Base-by-base conservation (phyloP, 2,888 invertebrate species). In the Athalia rosae region DNA sequence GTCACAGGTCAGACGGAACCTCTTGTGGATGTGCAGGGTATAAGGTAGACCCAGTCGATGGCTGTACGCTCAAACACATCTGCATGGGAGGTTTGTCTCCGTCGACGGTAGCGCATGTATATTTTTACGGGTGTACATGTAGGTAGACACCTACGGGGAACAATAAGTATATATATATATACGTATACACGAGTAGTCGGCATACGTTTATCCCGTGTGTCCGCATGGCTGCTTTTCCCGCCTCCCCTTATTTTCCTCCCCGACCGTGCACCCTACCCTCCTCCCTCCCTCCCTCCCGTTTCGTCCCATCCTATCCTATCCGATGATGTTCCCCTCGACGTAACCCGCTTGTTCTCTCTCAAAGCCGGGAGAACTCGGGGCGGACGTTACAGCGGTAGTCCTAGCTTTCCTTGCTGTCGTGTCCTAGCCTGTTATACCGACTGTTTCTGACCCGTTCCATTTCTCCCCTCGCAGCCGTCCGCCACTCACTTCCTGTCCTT, bases 401-500 rank as follows among this genome's bases (percentile, higher is more conserved):
- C 58, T 74, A 48, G 71, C 56, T 45, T 41, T 71, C 71, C 71
- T 61, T 47, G 61, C 61, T 47, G 62, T 28, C 43, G 61, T 71
- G 61, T 71, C 15, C 13, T 56, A 43, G 71, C 28, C 28, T 28
- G 28, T 28, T 28, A 28, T 28, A 28, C 28, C 28, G 28, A 28
- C 28, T 28, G 28, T 28, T 28, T 28, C 28, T 28, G 28, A 28
- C 28, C 28, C 28, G 28, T 71, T 74, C 61, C 45, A 62, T 74
- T 74, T 41, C 61, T 62, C 50, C 62, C 47, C 28, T 28, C 28
- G 28, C 74, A 74, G 61, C 61, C 74, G 74, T 74, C 74, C 74
- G 74, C 61, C 74, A 74, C 74, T 74, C 47, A 58, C 74, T 74
- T 74, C 74, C 74, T 74, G 74, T 74, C 74, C 62, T 74, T 62